phyloP scores from a whole-genome alignment of 2,888 invertebrate genomes.

The Ophonus ardosiacus region DNA sequence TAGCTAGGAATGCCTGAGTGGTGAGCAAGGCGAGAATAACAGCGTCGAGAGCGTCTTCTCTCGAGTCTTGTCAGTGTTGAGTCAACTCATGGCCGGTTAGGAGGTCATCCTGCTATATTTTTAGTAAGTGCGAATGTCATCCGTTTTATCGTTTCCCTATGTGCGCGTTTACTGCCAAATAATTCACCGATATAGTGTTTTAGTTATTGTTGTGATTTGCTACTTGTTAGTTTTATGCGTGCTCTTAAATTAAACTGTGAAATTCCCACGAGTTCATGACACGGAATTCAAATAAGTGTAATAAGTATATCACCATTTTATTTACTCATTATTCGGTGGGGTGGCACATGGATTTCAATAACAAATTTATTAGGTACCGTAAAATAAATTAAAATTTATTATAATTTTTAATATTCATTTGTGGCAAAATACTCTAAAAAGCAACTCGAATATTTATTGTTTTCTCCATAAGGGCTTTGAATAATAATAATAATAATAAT shows the following conservation, averaged over 20 bases:
- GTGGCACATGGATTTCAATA: too few relatives aligned
- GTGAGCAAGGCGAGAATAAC: constrained; percentile 49
- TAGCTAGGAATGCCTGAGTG: constrained; percentile 23
- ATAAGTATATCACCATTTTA: not conserved
- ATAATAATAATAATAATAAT: too few relatives aligned
- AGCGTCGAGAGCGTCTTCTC: constrained; percentile 52
- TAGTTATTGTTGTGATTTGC: constrained; percentile 34
- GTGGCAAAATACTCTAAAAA: too few relatives aligned
- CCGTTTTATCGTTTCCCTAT: constrained; percentile 50
- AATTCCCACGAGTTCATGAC: constrained; percentile 29
- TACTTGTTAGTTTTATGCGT: constrained; percentile 32
- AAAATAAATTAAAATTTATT: too few relatives aligned
- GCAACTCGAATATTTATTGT: too few relatives aligned
- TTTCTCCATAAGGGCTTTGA: too few relatives aligned
- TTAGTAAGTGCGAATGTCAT: constrained; percentile 63
- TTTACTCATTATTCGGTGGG: not conserved
- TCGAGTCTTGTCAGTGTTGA: constrained; percentile 56
- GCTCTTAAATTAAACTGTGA: constrained; percentile 44
- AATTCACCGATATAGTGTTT: constrained; percentile 25
- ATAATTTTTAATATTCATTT: too few relatives aligned
- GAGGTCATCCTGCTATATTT: constrained; percentile 62
- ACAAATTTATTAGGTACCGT: too few relatives aligned
- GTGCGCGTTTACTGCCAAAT: constrained; percentile 52
- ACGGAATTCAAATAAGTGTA: not conserved
- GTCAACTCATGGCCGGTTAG: constrained; percentile 62